These are phyloP conservation scores for Cepaea hortensis DNA, from an alignment of 2,888 invertebrate genomes.

Conservation along the genomic window DNA sequence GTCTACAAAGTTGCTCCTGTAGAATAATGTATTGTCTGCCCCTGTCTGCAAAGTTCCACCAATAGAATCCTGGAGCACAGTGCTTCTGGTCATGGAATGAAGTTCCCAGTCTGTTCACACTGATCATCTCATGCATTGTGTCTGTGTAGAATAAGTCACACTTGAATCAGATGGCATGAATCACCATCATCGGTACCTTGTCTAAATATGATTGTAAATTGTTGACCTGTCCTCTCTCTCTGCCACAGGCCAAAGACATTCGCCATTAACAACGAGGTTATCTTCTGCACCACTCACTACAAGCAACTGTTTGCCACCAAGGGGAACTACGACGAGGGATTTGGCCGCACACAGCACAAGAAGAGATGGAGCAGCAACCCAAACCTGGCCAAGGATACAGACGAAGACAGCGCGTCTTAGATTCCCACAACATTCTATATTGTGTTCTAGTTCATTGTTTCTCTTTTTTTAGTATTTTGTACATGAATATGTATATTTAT, in stretches of 20 bases:
- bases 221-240: not conserved
- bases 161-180: too few relatives aligned
- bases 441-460: not conserved
- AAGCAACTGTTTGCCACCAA: conserved; percentile 85
- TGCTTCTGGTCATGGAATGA: too few relatives aligned
- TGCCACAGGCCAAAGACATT: conserved; percentile 90
- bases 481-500: too few relatives aligned
- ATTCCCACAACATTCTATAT: not conserved
- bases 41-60: too few relatives aligned
- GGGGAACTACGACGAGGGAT: conserved; percentile 73
- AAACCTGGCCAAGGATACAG: conserved; percentile 36
- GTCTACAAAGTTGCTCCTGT: too few relatives aligned
- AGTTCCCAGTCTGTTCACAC: too few relatives aligned
- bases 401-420: conserved; percentile 13
- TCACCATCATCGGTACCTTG: not conserved
- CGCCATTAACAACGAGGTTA: conserved; percentile 90
- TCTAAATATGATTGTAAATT: not conserved
- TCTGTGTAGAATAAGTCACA: too few relatives aligned
- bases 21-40: too few relatives aligned
- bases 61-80: too few relatives aligned
- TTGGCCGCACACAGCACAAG: conserved; percentile 71
- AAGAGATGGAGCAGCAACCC: conserved; percentile 67
- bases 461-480: not conserved
- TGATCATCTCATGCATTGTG: too few relatives aligned
- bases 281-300: conserved; percentile 95